A percentile compares a stretch with the other conserved stretches of the same genome.
Conservation (phyloP, 2,797 vertebrate species). For the Falco naumanni region DNA sequence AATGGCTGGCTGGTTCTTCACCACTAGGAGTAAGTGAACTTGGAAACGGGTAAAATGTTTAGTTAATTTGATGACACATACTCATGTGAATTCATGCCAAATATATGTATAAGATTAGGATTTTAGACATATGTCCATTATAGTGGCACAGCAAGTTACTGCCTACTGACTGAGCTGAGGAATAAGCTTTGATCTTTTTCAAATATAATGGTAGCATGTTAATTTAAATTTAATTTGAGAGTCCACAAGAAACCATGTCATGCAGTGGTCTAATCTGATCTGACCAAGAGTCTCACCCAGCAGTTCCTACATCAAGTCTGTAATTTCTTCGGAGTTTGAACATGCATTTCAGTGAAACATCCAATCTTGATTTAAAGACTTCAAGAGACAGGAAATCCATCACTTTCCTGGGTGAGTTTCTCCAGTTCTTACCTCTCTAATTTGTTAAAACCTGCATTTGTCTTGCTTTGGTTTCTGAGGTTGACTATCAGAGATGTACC, state of each 20-base stretch:
- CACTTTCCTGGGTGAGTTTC: not conserved
- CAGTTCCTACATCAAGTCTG: not conserved
- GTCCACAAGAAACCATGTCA: not conserved
- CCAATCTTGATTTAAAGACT: conserved; percentile 36
- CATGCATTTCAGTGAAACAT: conserved; percentile 15
- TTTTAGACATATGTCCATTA: not conserved
- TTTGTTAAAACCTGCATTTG: conserved; percentile 35
- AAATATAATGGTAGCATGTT: not conserved
- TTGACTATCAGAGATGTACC: not conserved
- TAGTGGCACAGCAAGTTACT: not conserved
- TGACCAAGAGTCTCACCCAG: not conserved
- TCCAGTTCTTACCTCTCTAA: conserved; percentile 5
- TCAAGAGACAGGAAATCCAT: conserved; percentile 31
- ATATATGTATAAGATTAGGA: not conserved
- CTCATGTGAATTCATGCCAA: not conserved
- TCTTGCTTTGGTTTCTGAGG: not conserved
- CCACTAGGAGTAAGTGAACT: not conserved
- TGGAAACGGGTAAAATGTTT: not conserved
- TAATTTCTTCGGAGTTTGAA: not conserved
- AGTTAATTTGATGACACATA: not conserved
- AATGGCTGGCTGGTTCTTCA: not conserved
- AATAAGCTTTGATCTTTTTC: not conserved
- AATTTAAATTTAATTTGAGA: not conserved
- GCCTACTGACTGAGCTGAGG: not conserved
- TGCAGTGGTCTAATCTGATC: not conserved